These are phyloP conservation scores for Cremastinae sp. DNA, from an alignment of 2,888 invertebrate species.

Conservation along the genomic window DNA sequence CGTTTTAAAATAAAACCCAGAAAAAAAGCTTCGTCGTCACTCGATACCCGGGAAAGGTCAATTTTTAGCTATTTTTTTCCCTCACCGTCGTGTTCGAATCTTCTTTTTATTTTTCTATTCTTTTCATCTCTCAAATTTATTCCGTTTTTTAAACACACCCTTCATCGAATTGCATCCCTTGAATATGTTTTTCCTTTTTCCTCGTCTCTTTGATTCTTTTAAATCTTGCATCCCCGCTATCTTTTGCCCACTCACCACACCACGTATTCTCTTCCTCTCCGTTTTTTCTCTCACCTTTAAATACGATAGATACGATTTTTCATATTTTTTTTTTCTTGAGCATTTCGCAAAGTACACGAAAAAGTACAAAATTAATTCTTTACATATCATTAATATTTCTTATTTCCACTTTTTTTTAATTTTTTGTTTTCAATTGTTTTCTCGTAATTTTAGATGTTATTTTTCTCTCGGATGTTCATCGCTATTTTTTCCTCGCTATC, in stretches of 20 bases:
- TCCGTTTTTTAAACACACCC: too few relatives aligned
- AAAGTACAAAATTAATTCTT: constrained; percentile 79
- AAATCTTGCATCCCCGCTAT: too few relatives aligned
- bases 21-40: constrained; percentile 23
- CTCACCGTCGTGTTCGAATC: constrained; percentile 18
- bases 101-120: neutral
- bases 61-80: constrained; percentile 27
- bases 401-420: constrained; percentile 59
- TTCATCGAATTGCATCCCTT: too few relatives aligned
- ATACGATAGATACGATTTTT: constrained; percentile 74
- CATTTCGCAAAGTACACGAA: constrained; percentile 78
- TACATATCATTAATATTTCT: constrained; percentile 66
- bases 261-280: constrained; percentile 44
- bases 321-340: constrained; percentile 72
- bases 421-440: constrained; percentile 45
- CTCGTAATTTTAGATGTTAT: constrained; percentile 60
- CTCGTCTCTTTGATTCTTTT: constrained; percentile 22
- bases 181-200: constrained; percentile 50
- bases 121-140: constrained; percentile 54
- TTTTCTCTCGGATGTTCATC: constrained; percentile 11
- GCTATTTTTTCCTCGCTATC: constrained; percentile 16
- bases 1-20: too few relatives aligned
- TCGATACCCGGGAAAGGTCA: constrained; percentile 28
- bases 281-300: constrained; percentile 60
- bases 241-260: constrained; percentile 53